Conservation (phyloP, 1,140 invertebrate species). For the Brachionus sp. region DNA sequence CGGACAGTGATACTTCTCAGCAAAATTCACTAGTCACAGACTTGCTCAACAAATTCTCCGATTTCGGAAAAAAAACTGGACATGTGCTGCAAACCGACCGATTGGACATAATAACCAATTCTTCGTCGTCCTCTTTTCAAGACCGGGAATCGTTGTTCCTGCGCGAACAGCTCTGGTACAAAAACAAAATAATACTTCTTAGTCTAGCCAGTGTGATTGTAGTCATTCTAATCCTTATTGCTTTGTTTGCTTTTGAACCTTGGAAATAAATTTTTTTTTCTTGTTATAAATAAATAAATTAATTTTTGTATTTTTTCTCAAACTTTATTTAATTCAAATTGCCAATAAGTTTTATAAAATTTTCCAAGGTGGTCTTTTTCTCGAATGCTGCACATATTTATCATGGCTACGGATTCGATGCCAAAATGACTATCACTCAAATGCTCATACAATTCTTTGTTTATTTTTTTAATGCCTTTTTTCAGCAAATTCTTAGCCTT, state of each 20-base stretch:
- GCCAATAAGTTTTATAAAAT: slow-evolving; percentile 19
- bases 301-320: neutral
- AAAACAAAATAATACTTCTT: slow-evolving; percentile 30
- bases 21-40: neutral
- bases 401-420: neutral
- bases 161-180: slow-evolving; percentile 29
- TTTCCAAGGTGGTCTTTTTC: neutral
- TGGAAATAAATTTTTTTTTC: slow-evolving; percentile 31
- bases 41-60: slow-evolving; percentile 1
- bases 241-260: slow-evolving; percentile 16
- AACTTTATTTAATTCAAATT: neutral
- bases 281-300: neutral
- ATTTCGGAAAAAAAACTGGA: neutral
- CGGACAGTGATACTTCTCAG: neutral
- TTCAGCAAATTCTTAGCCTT: neutral
- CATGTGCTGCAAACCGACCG: neutral
- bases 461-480: slow-evolving; percentile 44
- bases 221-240: neutral
- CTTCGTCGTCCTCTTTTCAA: neutral
- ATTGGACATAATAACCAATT: neutral
- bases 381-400: slow-evolving; percentile 15
- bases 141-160: neutral
- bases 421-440: neutral
- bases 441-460: neutral
- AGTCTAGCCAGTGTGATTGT: slow-evolving; percentile 8